Percentiles rank a stretch among this genome's conserved stretches.
These are phyloP conservation scores for Perca flavescens DNA, from an alignment of 2,113 vertebrate species.

Conservation along the genomic window DNA sequence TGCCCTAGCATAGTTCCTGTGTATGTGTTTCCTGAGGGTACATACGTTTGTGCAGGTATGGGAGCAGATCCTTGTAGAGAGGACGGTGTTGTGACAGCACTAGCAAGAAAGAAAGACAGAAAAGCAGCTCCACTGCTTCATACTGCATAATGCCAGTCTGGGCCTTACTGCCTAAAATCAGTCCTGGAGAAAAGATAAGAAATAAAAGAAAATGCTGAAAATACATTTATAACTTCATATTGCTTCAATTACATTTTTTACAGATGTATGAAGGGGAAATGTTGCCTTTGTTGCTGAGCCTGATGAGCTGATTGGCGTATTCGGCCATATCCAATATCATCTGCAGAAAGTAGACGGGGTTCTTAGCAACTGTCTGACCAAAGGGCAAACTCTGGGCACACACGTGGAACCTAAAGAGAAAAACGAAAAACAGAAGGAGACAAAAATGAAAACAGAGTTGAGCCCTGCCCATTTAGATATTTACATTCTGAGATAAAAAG, in stretches of 20 bases:
- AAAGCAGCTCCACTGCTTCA: constrained; percentile 82
- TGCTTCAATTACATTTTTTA: neutral
- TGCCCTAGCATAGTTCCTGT: neutral
- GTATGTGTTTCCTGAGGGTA: constrained; percentile 7
- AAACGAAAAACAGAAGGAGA: neutral
- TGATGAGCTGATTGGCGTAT: constrained; percentile 78
- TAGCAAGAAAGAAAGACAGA: constrained; percentile 79
- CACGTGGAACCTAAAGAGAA: constrained; percentile 88
- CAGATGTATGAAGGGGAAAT: neutral
- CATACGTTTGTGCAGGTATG: constrained; percentile 77
- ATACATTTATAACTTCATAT: neutral
- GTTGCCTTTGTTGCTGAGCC: constrained; percentile 87
- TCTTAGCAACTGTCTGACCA: constrained; percentile 86
- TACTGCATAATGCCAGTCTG: constrained; percentile 69
- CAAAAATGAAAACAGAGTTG: neutral
- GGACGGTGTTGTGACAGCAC: constrained; percentile 69
- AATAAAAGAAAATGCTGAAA: neutral
- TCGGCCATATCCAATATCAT: constrained; percentile 86
- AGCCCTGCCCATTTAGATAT: neutral
- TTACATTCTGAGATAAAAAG: constrained; percentile 34
- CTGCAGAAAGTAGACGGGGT: constrained; percentile 87
- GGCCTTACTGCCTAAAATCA: constrained; percentile 52
- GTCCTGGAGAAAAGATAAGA: constrained; percentile 44
- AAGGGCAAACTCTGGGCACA: constrained; percentile 91
- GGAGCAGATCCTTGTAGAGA: constrained; percentile 73